phyloP scores from a whole-genome alignment of 2,113 vertebrate species.

The Isichthys henryi region DNA sequence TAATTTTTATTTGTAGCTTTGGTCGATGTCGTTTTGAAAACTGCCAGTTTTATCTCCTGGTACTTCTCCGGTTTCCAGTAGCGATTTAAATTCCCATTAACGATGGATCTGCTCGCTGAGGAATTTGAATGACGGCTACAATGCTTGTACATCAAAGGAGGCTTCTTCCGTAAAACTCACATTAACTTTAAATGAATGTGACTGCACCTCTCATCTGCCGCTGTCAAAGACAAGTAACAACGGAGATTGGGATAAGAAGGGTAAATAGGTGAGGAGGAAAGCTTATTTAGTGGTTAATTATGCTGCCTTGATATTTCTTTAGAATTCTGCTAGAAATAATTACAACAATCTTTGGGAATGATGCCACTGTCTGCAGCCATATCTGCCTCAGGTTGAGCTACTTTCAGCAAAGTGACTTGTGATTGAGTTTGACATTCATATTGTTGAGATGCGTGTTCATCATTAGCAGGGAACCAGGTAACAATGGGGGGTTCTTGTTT shows the following conservation, averaged over 20 bases:
- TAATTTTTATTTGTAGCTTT: not conserved
- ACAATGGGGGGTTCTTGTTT: not conserved
- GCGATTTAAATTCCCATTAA: not conserved
- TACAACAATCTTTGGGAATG: not conserved
- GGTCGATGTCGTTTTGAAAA: not conserved
- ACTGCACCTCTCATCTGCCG: not conserved
- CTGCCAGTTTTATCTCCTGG: not conserved
- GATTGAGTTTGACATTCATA: not conserved
- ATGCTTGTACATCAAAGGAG: not conserved
- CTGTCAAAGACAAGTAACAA: too few relatives aligned
- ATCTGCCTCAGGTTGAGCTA: not conserved
- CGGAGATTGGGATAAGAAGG: not conserved
- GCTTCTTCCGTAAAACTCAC: not conserved
- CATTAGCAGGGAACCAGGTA: not conserved
- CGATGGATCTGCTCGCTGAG: not conserved
- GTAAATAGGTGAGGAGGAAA: not conserved
- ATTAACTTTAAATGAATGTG: not conserved
- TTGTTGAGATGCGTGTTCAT: not conserved
- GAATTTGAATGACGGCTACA: not conserved
- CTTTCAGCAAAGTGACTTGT: not conserved
- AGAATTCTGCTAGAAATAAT: not conserved
- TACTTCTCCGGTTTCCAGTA: not conserved
- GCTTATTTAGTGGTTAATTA: not conserved
- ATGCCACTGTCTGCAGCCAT: not conserved
- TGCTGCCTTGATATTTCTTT: not conserved